Evolutionary conservation across 2,113 vertebrate species (phyloP).

Genomic region (Cochlearius cochlearius): DNA sequence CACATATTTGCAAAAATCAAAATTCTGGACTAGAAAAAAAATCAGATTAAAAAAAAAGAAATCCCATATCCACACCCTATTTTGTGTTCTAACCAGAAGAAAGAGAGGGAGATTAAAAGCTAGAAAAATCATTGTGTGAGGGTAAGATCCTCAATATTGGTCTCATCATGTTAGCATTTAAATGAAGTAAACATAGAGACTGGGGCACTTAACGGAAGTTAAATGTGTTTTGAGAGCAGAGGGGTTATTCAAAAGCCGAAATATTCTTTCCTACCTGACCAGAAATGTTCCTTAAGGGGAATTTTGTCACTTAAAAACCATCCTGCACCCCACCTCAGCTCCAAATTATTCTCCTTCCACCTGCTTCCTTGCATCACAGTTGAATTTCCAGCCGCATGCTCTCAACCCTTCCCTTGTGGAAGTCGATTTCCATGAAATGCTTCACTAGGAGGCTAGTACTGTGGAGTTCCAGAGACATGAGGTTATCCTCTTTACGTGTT

Average conservation of each 20-base stretch:
- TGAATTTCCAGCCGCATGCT: background rate
- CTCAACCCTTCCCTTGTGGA: background rate
- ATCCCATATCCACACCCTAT: background rate
- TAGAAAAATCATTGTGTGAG: background rate
- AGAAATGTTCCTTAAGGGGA: background rate
- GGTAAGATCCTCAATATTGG: background rate
- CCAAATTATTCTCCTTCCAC: background rate
- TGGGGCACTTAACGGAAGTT: background rate
- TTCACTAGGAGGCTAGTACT: background rate
- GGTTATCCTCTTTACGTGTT: accelerated
- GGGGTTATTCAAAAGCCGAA: background rate
- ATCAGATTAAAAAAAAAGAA: background rate
- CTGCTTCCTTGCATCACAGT: background rate
- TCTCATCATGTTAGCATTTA: background rate
- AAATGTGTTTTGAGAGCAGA: background rate
- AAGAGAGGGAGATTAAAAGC: background rate
- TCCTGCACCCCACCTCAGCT: background rate
- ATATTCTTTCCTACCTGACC: background rate
- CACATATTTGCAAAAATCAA: background rate
- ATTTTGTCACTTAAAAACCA: background rate
- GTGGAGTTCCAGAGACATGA: background rate
- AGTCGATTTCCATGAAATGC: background rate
- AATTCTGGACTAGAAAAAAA: background rate
- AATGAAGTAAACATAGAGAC: background rate
- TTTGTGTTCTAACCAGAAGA: background rate